phyloP scores from a whole-genome alignment of 2,113 vertebrate species.

The Rhegmatorhina hoffmannsi region DNA sequence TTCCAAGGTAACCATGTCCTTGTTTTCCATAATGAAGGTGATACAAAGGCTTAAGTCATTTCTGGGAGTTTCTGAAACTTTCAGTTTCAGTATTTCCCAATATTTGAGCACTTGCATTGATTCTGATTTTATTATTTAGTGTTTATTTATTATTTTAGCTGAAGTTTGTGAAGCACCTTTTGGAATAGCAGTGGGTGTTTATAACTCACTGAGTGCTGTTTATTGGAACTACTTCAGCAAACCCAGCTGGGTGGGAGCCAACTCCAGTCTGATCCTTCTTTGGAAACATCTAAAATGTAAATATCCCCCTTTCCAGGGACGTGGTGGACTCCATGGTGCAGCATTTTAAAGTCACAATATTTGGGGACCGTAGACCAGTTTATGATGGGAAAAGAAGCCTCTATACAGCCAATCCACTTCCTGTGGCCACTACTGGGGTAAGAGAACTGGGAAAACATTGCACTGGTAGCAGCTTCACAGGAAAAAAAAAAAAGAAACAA shows the following conservation, averaged over 20 bases:
- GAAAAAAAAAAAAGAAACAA: not conserved
- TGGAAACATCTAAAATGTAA: not conserved
- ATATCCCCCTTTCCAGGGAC: conserved; percentile 81
- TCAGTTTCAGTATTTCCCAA: not conserved
- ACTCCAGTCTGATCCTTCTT: not conserved
- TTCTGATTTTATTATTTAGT: not conserved
- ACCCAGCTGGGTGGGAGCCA: not conserved
- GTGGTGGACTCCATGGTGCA: conserved; percentile 99
- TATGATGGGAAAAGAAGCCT: conserved; percentile 98
- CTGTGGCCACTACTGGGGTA: conserved; percentile 94
- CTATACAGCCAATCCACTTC: conserved; percentile 94
- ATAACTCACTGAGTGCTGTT: not conserved
- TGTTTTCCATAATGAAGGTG: not conserved
- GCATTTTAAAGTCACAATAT: conserved; percentile 98
- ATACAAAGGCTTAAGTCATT: not conserved
- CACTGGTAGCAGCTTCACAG: not conserved
- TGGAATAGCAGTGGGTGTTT: not conserved
- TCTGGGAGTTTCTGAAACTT: not conserved
- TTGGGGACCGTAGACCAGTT: conserved; percentile 94
- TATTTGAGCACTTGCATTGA: not conserved
- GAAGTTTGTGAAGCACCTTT: not conserved
- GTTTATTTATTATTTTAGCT: not conserved
- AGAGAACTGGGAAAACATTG: conserved; percentile 11
- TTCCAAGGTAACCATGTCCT: not conserved
- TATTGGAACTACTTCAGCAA: conserved; percentile 38